Base-by-base conservation (phyloP, 2,888 invertebrate species). In the Sussaba pulchella region DNA sequence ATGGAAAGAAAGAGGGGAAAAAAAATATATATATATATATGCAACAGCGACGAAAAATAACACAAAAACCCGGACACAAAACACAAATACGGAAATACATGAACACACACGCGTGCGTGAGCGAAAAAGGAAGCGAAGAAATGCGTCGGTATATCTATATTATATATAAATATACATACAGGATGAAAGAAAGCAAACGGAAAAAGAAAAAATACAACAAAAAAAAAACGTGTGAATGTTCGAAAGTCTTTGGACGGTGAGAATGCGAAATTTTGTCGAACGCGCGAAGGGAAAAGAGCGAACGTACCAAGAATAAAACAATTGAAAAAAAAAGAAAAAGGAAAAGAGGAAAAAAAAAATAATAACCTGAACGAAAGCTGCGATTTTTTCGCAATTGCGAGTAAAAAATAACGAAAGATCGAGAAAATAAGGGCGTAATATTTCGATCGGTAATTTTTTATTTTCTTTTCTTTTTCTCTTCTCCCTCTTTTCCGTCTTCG, bases 71-170 rank as follows among this genome's bases (percentile, higher is more conserved):
- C 26, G 26, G 1, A 54, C 26, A 54, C 26, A 50, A 4, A 54
- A 54, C n/a, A 14, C 14, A 54, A 1, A 50, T 21, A 21, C 10
- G 21, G 9, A 50, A 1, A 54, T n/a, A 54, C 14, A 50, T 1
- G 21, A 21, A 26, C 14, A 54, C 1, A 14, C 31, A 57, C 57
- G 17, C 57, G 14, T 26, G 31, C 61, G 52, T 66, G 52, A 71
- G 78, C 64, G 54, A 41, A 36, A 57, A 50, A 59, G 26, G 73
- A 76, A 78, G 76, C 54, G 73, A 54, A 82, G 39, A 72, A 64
- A 81, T 63, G 69, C 61, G 78, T 78, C 72, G 71, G 78, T 81
- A 73, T 75, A 74, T 77, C 50, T 74, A 77, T 69, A 78, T 66
- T 72, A 64, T 66, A 59, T 74, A 73, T 63, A 31, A 5, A 69